phyloP scores from a whole-genome alignment of 2,113 vertebrate species.

The Tichodroma muraria region DNA sequence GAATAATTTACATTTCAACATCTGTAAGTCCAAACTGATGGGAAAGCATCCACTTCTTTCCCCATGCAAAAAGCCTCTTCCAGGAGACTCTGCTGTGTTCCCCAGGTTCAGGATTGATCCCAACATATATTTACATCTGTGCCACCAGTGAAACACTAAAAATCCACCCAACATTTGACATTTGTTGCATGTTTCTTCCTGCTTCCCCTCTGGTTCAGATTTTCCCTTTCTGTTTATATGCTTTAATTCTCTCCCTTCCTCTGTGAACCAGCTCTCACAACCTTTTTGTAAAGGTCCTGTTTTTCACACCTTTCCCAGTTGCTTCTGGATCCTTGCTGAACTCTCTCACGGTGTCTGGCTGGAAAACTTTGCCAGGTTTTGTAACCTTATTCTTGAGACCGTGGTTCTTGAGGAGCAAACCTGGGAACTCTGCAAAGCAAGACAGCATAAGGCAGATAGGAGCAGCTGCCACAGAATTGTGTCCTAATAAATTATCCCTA shows the following conservation, averaged over 20 bases:
- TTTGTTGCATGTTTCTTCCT: background rate
- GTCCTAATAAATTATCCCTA: background rate
- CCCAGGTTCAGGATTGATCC: background rate
- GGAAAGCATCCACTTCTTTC: background rate
- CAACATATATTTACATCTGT: background rate
- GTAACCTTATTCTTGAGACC: background rate
- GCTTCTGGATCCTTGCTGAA: background rate
- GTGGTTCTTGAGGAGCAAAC: background rate
- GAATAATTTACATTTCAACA: background rate
- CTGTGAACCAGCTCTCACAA: background rate
- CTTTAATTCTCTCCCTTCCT: background rate
- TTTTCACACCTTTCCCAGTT: conserved; percentile 17
- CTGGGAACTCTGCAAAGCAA: background rate
- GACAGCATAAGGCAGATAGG: background rate
- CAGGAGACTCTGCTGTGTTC: background rate
- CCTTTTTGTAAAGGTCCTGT: background rate
- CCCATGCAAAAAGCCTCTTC: background rate
- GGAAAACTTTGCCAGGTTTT: background rate
- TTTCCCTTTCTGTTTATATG: background rate
- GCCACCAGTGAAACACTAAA: background rate
- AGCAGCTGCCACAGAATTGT: background rate
- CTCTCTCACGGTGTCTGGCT: background rate
- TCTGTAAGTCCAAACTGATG: background rate
- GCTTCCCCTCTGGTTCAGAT: background rate
- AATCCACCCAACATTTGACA: background rate